phyloP scores from a whole-genome alignment of 1,140 invertebrate genomes.

The Parapsyche elsis region DNA sequence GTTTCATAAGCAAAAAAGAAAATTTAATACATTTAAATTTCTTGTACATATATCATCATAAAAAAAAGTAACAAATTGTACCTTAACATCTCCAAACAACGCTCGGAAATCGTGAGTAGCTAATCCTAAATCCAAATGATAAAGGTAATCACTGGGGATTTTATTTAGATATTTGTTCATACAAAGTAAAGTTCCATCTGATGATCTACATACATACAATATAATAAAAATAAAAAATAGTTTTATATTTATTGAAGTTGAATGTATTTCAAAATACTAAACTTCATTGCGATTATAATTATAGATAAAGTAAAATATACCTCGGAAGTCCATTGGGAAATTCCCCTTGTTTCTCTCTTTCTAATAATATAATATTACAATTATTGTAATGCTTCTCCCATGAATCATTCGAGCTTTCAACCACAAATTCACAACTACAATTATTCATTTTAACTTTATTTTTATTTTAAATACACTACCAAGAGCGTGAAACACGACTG shows the following conservation, averaged over 20 bases:
- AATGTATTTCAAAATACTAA: too few relatives aligned
- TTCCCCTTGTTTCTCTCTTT: slow-evolving; percentile 46
- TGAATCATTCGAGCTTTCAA: not conserved
- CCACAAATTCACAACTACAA: slow-evolving; percentile 26
- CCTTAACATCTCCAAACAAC: slow-evolving; percentile 90
- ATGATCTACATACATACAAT: not conserved
- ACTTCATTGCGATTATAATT: too few relatives aligned
- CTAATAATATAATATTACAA: slow-evolving; percentile 29
- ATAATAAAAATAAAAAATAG: too few relatives aligned
- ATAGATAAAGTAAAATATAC: slow-evolving; percentile 39
- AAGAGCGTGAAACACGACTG: too few relatives aligned
- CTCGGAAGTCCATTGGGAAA: slow-evolving; percentile 49
- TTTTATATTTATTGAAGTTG: too few relatives aligned
- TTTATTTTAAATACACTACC: too few relatives aligned
- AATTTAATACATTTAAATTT: not conserved
- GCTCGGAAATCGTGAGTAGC: slow-evolving; percentile 81
- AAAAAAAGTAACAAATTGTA: slow-evolving; percentile 60
- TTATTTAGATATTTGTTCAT: slow-evolving; percentile 78
- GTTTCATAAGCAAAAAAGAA: not conserved
- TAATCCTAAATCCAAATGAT: slow-evolving; percentile 85
- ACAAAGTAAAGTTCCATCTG: slow-evolving; percentile 59
- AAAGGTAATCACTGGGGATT: slow-evolving; percentile 84
- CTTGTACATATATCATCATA: too few relatives aligned
- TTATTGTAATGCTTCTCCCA: slow-evolving; percentile 45
- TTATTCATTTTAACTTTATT: slow-evolving; percentile 15